Evolutionary conservation across 2,797 vertebrate species (phyloP).

Genomic region (Squalus acanthias): DNA sequence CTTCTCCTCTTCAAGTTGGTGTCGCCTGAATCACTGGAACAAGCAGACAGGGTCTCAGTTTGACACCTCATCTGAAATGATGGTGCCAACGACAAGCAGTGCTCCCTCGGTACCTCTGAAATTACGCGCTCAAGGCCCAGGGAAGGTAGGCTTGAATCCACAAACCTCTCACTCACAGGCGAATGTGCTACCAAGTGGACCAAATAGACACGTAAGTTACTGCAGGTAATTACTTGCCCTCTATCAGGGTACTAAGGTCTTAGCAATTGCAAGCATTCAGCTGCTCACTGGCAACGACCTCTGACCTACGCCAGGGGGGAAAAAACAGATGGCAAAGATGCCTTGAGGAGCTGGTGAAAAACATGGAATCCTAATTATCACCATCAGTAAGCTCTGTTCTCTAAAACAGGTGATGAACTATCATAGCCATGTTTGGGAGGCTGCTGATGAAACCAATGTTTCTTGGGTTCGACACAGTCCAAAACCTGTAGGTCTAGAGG

Average conservation of each 20-base stretch:
- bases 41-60: not conserved
- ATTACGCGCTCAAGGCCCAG: not conserved
- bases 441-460: no score
- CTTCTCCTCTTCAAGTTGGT: not conserved
- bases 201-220: not conserved
- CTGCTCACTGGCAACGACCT: not conserved
- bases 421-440: no score
- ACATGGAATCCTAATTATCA: not conserved
- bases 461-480: no score
- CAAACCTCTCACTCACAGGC: not conserved
- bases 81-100: no score
- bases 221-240: not conserved
- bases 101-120: not conserved
- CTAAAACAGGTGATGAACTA: no score
- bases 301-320: no score
- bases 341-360: not conserved
- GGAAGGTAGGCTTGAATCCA: not conserved
- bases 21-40: not conserved
- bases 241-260: not conserved
- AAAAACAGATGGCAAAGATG: not conserved
- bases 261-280: not conserved
- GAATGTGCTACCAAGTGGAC: not conserved
- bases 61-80: no score
- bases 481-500: no score
- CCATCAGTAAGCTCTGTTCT: no score